phyloP scores from a whole-genome alignment of 2,113 vertebrate genomes.

The Sitta europaea region DNA sequence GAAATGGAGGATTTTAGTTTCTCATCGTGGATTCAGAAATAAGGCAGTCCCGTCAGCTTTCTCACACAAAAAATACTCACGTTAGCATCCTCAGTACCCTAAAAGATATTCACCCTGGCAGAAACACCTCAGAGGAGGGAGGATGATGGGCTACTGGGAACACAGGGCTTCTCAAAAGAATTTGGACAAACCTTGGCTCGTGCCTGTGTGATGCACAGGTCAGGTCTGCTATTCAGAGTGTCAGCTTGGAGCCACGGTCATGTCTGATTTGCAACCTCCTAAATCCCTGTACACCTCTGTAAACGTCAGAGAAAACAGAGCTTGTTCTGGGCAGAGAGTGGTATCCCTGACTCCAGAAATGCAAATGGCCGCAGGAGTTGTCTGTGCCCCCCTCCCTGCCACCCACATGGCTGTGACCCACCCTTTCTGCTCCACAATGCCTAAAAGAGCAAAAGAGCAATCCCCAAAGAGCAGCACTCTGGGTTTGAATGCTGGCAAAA shows the following conservation, averaged over 20 bases:
- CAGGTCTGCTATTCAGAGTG: background rate
- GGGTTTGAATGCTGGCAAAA: background rate
- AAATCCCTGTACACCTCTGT: too few relatives aligned
- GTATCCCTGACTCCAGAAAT: background rate
- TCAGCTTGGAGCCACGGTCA: rapidly evolving
- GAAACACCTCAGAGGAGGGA: background rate
- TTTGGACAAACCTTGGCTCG: background rate
- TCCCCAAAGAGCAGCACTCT: background rate
- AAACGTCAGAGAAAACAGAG: background rate
- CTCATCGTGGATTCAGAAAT: background rate
- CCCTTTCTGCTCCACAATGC: background rate
- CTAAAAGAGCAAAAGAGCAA: too few relatives aligned
- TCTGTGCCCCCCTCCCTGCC: background rate
- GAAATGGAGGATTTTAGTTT: background rate
- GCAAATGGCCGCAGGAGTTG: background rate
- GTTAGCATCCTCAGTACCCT: background rate
- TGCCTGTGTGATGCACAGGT: rapidly evolving
- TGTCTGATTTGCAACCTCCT: background rate
- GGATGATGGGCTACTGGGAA: background rate
- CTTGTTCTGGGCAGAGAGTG: background rate
- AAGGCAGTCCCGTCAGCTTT: background rate
- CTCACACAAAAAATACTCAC: background rate
- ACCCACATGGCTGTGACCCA: rapidly evolving
- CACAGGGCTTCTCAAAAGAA: background rate
- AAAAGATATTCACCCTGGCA: background rate